These are phyloP conservation scores for Vireo altiloquus DNA, from an alignment of 2,113 vertebrate species.

Conservation along the genomic window DNA sequence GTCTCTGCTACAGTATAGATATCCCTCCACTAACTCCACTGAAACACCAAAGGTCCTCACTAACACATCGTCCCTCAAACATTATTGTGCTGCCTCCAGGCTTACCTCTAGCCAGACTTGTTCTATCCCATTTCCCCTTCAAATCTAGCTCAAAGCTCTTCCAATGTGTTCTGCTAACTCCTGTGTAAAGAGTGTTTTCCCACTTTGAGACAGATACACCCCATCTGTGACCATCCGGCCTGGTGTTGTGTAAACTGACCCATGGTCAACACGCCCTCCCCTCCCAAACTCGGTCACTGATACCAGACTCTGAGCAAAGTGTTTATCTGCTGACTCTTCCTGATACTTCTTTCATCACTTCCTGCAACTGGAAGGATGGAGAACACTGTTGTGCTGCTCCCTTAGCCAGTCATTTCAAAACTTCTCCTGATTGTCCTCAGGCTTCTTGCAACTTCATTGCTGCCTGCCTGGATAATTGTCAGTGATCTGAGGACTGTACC, in stretches of 20 bases:
- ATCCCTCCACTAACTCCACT: neutral
- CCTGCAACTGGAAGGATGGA: neutral
- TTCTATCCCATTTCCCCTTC: neutral
- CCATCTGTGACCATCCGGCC: neutral
- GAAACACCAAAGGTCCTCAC: neutral
- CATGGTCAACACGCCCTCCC: accelerated
- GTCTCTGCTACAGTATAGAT: neutral
- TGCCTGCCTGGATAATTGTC: neutral
- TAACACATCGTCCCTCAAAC: accelerated
- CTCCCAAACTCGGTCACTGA: neutral
- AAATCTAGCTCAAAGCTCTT: neutral
- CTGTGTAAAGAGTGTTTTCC: neutral
- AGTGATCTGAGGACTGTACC: neutral
- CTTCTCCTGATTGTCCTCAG: neutral
- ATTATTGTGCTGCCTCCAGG: neutral
- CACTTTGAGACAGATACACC: neutral
- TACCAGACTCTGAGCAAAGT: neutral
- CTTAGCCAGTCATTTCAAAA: neutral
- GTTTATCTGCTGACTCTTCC: neutral
- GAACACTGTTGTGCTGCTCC: neutral
- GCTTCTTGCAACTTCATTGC: neutral
- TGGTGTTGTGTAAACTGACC: neutral
- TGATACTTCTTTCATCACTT: neutral
- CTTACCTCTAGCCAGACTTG: neutral
- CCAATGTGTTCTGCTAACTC: neutral